Conservation (phyloP, 2,888 invertebrate species). For the Sphaerophoria rueppellii region DNA sequence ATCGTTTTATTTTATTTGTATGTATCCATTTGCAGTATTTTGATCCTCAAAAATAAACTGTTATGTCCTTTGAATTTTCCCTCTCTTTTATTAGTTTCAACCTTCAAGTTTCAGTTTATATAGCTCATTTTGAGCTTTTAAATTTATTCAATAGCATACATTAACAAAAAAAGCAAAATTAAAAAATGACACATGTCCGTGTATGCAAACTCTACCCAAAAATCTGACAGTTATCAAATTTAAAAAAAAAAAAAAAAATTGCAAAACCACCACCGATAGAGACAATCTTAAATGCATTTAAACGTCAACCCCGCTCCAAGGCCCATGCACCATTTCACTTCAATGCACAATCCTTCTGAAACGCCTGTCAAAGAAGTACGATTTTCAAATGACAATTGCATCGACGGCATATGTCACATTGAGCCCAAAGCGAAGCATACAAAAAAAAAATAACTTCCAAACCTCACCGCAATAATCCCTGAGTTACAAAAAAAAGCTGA, state of each 20-base stretch:
- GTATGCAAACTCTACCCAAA: slow-evolving; percentile 58
- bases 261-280: slow-evolving; percentile 30
- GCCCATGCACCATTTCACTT: background rate
- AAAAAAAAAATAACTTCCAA: slow-evolving; percentile 31
- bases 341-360: slow-evolving; percentile 21
- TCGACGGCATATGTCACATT: slow-evolving; percentile 67
- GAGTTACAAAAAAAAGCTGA: slow-evolving; percentile 30
- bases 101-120: too few relatives aligned
- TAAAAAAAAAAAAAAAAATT: background rate
- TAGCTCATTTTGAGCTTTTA: too few relatives aligned
- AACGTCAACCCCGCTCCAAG: background rate
- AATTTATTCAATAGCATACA: too few relatives aligned
- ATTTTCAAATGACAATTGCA: slow-evolving; percentile 73
- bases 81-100: background rate
- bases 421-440: slow-evolving; percentile 61
- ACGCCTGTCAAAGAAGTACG: slow-evolving; percentile 65
- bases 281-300: slow-evolving; percentile 62
- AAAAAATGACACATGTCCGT: slow-evolving; percentile 58
- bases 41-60: background rate
- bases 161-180: background rate
- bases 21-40: background rate
- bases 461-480: slow-evolving; percentile 56
- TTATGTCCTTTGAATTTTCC: background rate
- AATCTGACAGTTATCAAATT: slow-evolving; percentile 57
- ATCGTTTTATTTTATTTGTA: slow-evolving; percentile 54